A percentile compares a stretch with the other conserved stretches of the same genome.
Evolutionary conservation across 2,113 vertebrate genomes (phyloP).

Genomic region (Tiliqua scincoides): DNA sequence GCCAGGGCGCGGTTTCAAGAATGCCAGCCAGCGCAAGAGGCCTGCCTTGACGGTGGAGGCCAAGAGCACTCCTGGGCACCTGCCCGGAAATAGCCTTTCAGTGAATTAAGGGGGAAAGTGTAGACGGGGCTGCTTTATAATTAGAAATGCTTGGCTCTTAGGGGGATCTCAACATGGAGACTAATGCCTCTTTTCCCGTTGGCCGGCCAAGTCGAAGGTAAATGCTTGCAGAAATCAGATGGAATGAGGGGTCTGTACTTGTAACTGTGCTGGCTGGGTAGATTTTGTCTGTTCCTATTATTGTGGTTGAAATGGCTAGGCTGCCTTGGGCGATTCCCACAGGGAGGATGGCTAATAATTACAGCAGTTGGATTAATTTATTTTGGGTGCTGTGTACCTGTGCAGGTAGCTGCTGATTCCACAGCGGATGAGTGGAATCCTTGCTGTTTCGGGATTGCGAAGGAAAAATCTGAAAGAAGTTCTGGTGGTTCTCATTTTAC

Average conservation of each 20-base stretch:
- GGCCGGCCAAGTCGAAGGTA: not conserved
- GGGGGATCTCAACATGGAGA: not conserved
- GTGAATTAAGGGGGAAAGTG: constrained; percentile 36
- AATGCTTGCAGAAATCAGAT: not conserved
- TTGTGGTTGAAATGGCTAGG: not conserved
- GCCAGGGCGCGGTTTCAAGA: not conserved
- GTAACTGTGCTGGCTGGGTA: too few species aligned
- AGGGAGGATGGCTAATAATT: not conserved
- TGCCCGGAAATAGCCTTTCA: constrained; percentile 21
- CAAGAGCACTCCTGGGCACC: rapidly evolving
- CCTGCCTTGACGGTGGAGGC: constrained; percentile 14
- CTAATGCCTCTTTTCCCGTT: not conserved
- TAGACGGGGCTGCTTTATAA: constrained; percentile 43
- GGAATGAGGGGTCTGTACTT: not conserved
- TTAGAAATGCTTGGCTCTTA: not conserved
- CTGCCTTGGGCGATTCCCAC: not conserved
- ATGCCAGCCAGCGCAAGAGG: constrained; percentile 4
- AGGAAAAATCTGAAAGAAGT: too few species aligned
- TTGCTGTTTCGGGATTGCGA: not conserved
- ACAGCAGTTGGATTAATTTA: not conserved
- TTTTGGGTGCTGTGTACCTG: not conserved
- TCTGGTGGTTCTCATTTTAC: too few species aligned
- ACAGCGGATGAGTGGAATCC: not conserved
- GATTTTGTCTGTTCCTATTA: not conserved
- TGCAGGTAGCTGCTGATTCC: not conserved